Base-by-base conservation (phyloP, 92 coral and sea anemone species). In the Palythoa caribaeorum region DNA sequence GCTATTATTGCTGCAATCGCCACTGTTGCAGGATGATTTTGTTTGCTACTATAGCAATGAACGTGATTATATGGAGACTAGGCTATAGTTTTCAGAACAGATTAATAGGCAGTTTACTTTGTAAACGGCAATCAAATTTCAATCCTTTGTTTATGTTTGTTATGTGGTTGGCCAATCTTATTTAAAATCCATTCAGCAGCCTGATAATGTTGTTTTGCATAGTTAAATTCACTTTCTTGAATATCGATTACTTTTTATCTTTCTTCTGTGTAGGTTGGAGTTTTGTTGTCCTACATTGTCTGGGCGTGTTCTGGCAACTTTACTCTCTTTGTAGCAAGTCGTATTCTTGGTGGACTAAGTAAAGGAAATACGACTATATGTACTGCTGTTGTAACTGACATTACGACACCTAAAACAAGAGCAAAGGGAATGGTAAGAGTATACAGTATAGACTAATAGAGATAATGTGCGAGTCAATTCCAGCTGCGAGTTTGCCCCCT, bases 301-400 rank as follows among this genome's bases (percentile, higher is more conserved):
- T 97, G 99, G 99, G 98, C 98, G 3, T 87, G 80, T 44, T 97
- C 99, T 2, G 89, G 87, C 62, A 97, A 94, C 80, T 97, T 97
- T 87, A 95, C 96, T 19, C 65, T 97, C 78, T 97, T 97, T 94
- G 98, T 97, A 20, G 79, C 95, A 5, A 98, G 98, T 66, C 91
- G 99, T 66, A 94, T 97, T 84, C 92, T 97, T 87, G 97, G 99
- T 80, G 99, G 99, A 50, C 90, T 97, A 12, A 92, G 94, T 77
- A 97, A 97, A 91, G 99, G 99, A 19, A 97, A 94, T 78, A 96
- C 94, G 1, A 97, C 99, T 8, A 95, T 97, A 76, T 91, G 96
- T 38, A 95, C 98, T 79, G 99, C 99, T 19, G 93, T 93, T 38
- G 93, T 97, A 14, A 90, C 99, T 73, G 99, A 97, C 84, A 94